These are phyloP conservation scores for Operophtera brumata DNA, from an alignment of 2,888 invertebrate genomes.

Conservation along the genomic window DNA sequence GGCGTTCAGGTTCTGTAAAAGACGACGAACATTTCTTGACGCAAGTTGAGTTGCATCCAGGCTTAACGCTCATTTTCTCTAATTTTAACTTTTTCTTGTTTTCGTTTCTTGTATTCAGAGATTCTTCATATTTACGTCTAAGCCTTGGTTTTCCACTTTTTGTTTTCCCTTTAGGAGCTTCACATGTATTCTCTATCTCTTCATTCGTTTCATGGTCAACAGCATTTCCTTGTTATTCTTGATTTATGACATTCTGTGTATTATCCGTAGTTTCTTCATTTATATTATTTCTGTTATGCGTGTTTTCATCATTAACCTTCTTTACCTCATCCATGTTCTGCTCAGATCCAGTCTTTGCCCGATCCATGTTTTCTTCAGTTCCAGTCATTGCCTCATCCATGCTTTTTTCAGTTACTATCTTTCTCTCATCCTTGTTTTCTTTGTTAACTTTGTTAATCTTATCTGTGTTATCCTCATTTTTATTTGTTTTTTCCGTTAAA, in stretches of 20 bases:
- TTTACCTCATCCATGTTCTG: no score
- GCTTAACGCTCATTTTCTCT: slow-evolving; percentile 11
- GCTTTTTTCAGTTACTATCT: no score
- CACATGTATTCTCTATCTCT: neutral
- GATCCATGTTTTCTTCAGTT: no score
- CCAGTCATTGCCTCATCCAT: no score
- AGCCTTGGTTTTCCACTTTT: slow-evolving; percentile 5
- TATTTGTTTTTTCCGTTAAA: no score
- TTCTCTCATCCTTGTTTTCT: no score
- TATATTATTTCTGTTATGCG: no score
- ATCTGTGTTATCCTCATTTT: no score
- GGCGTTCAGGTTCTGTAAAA: slow-evolving; percentile 18
- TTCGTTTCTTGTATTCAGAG: slow-evolving; percentile 7
- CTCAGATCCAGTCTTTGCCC: no score
- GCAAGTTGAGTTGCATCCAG: slow-evolving; percentile 12
- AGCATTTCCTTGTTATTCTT: neutral
- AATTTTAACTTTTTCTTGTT: slow-evolving; percentile 8
- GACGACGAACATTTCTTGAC: slow-evolving; percentile 10
- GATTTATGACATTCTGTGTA: neutral
- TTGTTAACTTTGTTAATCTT: no score
- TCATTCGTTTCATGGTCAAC: neutral
- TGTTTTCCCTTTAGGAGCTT: neutral
- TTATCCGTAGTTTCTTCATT: neutral
- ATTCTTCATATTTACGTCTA: slow-evolving; percentile 3
- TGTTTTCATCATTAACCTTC: no score